Base-by-base conservation (phyloP, 2,888 invertebrate species). In the Catocala nupta region DNA sequence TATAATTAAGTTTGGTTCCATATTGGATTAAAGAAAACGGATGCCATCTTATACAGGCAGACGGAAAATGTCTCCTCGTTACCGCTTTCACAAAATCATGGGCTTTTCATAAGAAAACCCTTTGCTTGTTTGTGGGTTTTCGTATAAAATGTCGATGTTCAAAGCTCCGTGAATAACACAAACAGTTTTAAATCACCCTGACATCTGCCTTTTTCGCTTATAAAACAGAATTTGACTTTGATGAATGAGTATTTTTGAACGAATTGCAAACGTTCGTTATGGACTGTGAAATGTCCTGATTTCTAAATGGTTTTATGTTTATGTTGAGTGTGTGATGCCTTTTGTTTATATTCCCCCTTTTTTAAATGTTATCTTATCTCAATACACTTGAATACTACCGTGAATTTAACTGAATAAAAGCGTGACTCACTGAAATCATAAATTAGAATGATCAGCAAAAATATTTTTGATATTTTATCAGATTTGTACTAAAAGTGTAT, bases 211-310 rank as follows among this genome's bases (percentile, higher is more conserved):
- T 65, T 59, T 56, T 39, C 33, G 39, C 54, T 52, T 10, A 45
- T 49, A 43, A 25, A 59, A 59, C 67, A 64, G 51, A 57, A 44
- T 52, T 50, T 59, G 61, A 61, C 65, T 47, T 65, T 65, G 60
- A 69, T 69, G 50, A 69, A 72, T 65, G 9, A 51, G 56, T 13
- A 43, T 63, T 65, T 58, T 59, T 55, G 8, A 55, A 59, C 13
- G 44, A 55, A 55, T 44, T 39, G 48, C 13, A 45, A 25, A 39
- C 36, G 36, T 11, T 34, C 47, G 47, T 49, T 49, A 34, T 11
- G 34, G 5, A 11, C 10, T 49, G 5, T 49, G 34, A 11, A 34
- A 8, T 6, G 5, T 16, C 13, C 49, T 34, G 34, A n/a, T 49
- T 49, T 49, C 49, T 25, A 34, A 39, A 39, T 7, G 6, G 36